Percentiles rank a stretch among this genome's conserved stretches.
phyloP scores from a whole-genome alignment of 1,140 invertebrate genomes.

The Ectropis grisescens region DNA sequence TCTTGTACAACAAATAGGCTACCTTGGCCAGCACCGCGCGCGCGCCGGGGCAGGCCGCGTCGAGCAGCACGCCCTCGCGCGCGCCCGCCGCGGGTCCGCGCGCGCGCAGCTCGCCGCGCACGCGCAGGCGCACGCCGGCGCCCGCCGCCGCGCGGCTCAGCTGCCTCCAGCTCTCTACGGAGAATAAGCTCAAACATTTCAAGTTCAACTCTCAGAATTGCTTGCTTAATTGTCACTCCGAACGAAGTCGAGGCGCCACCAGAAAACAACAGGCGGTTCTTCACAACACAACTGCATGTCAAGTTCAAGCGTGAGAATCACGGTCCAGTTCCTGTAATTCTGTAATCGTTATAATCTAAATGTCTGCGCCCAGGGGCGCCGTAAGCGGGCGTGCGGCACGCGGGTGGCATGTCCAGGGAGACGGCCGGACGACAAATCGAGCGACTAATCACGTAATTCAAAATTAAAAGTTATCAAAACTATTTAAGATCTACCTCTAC shows the following conservation, averaged over 20 bases:
- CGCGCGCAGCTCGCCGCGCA: background rate
- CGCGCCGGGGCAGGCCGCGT: slow-evolving; percentile 22
- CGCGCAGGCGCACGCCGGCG: slow-evolving; percentile 5
- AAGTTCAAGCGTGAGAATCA: too few species aligned
- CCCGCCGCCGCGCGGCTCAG: background rate
- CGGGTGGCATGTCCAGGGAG: too few species aligned
- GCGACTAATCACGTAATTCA: too few species aligned
- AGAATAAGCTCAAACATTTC: background rate
- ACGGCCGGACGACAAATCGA: too few species aligned
- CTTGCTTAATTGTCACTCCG: background rate
- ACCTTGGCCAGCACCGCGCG: slow-evolving; percentile 21
- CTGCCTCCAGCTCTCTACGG: slow-evolving; percentile 2
- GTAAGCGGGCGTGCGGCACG: too few species aligned
- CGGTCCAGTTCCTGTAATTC: too few species aligned
- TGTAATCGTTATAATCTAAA: too few species aligned
- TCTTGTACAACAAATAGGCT: too few species aligned
- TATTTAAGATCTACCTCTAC: too few species aligned
- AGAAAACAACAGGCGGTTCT: background rate
- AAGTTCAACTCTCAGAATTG: background rate
- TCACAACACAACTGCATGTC: background rate
- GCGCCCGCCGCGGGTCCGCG: slow-evolving; percentile 1
- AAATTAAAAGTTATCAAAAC: too few species aligned
- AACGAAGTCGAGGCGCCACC: background rate
- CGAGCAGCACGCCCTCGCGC: slow-evolving; percentile 38
- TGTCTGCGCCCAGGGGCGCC: too few species aligned